phyloP scores from a whole-genome alignment of 1,140 invertebrate genomes.

The Palaemon carinicauda region DNA sequence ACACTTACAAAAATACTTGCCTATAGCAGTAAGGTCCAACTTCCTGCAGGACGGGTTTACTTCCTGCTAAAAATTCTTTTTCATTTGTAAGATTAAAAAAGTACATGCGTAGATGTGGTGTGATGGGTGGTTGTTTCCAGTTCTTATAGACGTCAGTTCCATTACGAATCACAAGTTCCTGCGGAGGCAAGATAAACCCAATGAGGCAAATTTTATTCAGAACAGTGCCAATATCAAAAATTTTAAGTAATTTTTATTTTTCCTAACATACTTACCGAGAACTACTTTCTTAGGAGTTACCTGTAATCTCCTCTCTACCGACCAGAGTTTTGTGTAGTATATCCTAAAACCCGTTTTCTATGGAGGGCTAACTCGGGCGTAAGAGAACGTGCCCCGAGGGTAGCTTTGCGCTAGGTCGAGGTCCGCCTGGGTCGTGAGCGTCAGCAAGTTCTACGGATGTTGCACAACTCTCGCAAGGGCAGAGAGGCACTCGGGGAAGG shows the following conservation, averaged over 20 bases:
- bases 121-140: constrained; percentile 84
- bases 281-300: too few species aligned
- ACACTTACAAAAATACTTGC: background rate
- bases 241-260: too few species aligned
- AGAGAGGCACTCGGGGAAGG: too few species aligned
- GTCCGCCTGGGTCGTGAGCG: too few species aligned
- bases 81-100: constrained; percentile 68
- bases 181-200: constrained; percentile 63
- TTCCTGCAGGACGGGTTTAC: constrained; percentile 65
- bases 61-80: constrained; percentile 64
- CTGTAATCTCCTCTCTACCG: too few species aligned
- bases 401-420: too few species aligned
- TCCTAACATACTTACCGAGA: background rate
- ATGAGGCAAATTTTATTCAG: background rate
- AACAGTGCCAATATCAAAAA: background rate
- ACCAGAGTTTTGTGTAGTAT: too few species aligned
- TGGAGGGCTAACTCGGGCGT: too few species aligned
- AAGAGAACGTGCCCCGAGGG: too few species aligned
- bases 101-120: constrained; percentile 69
- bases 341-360: too few species aligned
- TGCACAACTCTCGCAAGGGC: too few species aligned
- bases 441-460: too few species aligned
- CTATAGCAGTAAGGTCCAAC: constrained; percentile 68
- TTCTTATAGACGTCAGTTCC: constrained; percentile 83
- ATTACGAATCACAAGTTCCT: constrained; percentile 77